Evolutionary conservation across 2,113 vertebrate genomes (phyloP), one percentile per base, ranked within the genome.

Genomic region (Neogale vison): DNA sequence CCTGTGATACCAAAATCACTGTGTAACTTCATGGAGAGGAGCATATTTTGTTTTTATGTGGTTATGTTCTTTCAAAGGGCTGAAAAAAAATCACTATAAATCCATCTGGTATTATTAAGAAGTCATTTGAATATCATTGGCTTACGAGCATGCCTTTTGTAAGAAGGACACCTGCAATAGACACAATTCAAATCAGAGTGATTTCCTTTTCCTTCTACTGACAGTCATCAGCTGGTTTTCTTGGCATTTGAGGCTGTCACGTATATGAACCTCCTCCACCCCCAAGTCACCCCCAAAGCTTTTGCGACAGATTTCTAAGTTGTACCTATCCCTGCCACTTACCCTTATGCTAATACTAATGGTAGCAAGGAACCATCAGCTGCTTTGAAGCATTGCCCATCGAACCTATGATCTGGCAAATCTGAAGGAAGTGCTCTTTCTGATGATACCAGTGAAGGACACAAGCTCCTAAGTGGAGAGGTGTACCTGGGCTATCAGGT

Each of bases 81-180:
- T 65, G 34, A 29, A 71, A 47, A 47, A 42, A 80, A 6, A 88
- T 95, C 95, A 82, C 15, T 67, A 15, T 84, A 96, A n/a, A 74
- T 26, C 20, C 85, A 94, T 4, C 55, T 88, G 57, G 14, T 94
- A 79, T 93, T 85, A 50, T 77, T 55, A 88, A 96, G 76, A 81
- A 36, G 80, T 45, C 18, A 61, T 39, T 81, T 81, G 88, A 95
- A 83, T 47, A 1, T 8, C 71, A 45, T 83, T 65, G 67, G 42
- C 84, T 97, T 90, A 91, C 6, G 50, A 69, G 3, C 88, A 42
- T 31, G 24, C 85, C 94, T 97, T 96, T 76, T 59, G 90, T 92
- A 42, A 39, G 12, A 74, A 88, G 26, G 14, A 92, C 31, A 80
- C 85, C 88, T 34, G 7, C 39, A 92, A 74, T 90, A 55, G 65